Evolutionary conservation across 2,113 vertebrate genomes (phyloP), one percentile per base, ranked within the genome.

Genomic region (Cromileptes altivelis): DNA sequence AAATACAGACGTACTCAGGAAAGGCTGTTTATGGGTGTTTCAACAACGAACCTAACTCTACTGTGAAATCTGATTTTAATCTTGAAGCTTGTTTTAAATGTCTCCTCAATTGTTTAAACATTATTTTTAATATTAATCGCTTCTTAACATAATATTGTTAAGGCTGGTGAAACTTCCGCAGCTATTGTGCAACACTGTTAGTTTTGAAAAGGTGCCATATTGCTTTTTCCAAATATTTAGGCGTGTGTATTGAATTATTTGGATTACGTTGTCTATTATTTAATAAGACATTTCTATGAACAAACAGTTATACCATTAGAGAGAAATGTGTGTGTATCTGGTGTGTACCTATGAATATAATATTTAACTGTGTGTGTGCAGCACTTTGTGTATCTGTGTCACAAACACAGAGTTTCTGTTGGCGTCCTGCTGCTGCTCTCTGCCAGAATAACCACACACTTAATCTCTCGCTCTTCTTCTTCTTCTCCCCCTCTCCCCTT

Each of bases 141-240:
- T 33, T 69, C 47, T 70, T 45, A 69, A 14, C 69, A 80, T 78
- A 75, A 84, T 67, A 81, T 74, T 50, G 52, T 45, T 61, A 37
- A 64, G 65, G 80, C 56, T 57, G 79, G 42, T 79, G 78, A 69
- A 64, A 69, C 65, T n/a, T 69, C 85, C 58, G 80, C 57, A 45
- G 37, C 70, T 30, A 67, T 84, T 85, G 85, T 73, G 76, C 81
- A 91, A 89, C 78, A 7, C 30, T 90, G 86, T 83, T 84, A 62
- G 80, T 84, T 80, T 82, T 80, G 88, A 91, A 71, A 80, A 49
- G 3, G 5, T 50, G 70, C 84, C 91, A 85, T 56, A 19, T 37
- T 70, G 67, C 49, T 86, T 90, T 88, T 75, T 69, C 71, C 75
- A 91, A 94, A 93, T 91, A 94, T 95, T 93, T 94, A 87, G 65